Evolutionary conservation across 1,140 invertebrate genomes (phyloP), one percentile per base, ranked within the genome.

Genomic region (Orius insidiosus): DNA sequence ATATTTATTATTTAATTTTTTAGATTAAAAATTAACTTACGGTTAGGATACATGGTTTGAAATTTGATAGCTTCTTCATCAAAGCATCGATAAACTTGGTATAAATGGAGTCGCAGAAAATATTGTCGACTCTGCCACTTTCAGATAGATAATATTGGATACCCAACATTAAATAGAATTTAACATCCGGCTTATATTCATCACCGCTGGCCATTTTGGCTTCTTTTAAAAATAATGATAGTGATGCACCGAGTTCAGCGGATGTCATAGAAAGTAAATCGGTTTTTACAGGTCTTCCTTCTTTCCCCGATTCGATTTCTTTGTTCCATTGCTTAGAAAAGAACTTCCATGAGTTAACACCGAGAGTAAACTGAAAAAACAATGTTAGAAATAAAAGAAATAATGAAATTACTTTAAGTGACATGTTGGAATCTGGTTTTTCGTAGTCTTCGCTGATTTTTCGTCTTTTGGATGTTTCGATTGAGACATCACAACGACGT

Each of bases 81-180:
- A 44, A 94, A 60, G 78, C 79, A 60, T 89, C 83, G 5, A 86
- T 92, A 59, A 93, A 92, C 58, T 83, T 80, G 61, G 93, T 85
- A 62, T 89, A 94, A 59, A 85, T 87, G 1, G 81, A 66, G 65
- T 93, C 89, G 33, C 85, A 86, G 62, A 96, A 95, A 60, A 96
- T 90, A 60, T 92, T 93, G 62, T 94, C 89, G 63, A 88, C 87
- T 59, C 88, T 74, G 46, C 80, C 80, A 68, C 87, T 92, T 62
- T 92, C 85, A 68, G 86, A 88, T 30, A 96, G 68, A 71, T 93
- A 93, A 67, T 92, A 81, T 63, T 94, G 89, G 61, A 94, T 89
- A 53, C 87, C 87, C 67, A 94, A 68, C 60, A 86, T 85, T 53
- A 95, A 70, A 66, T 94, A 95, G 64, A 86, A 92, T 58, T 94